These are phyloP conservation scores for Galago senegalensis DNA, from an alignment of 2,797 vertebrate species.

Conservation along the genomic window DNA sequence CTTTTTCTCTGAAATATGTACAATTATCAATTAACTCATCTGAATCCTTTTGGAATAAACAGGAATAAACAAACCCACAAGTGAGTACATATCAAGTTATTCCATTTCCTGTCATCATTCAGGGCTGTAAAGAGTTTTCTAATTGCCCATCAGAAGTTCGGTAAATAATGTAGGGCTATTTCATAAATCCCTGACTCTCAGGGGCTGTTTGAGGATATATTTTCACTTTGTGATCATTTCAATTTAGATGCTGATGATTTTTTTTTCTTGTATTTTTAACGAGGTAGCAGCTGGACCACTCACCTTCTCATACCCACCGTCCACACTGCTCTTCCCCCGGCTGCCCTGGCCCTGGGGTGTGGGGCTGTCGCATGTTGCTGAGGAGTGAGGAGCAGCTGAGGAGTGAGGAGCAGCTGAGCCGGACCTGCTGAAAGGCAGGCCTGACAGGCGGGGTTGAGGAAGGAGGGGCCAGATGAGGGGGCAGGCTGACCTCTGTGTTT, in stretches of 20 bases:
- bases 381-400: constrained; percentile 54
- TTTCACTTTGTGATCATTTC: constrained; percentile 87
- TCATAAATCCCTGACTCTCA: constrained; percentile 72
- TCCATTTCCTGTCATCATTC: background rate
- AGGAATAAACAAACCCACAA: background rate
- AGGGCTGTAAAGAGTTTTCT: background rate
- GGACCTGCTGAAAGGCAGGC: constrained; percentile 44
- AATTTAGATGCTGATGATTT: constrained; percentile 82
- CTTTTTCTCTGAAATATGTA: constrained; percentile 10
- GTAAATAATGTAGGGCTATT: background rate
- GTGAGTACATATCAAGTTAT: background rate
- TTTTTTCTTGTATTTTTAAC: constrained; percentile 77
- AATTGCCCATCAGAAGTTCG: background rate
- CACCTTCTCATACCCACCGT: constrained; percentile 55
- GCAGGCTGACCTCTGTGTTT: constrained; percentile 29
- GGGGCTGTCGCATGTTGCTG: constrained; percentile 48
- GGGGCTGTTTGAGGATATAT: constrained; percentile 87
- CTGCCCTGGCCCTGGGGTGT: constrained; percentile 57
- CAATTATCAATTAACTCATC: background rate
- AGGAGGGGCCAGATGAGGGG: constrained; percentile 39
- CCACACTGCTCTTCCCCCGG: constrained; percentile 50
- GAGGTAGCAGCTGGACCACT: constrained; percentile 82
- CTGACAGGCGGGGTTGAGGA: constrained; percentile 43
- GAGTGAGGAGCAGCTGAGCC: constrained; percentile 42
- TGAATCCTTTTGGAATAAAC: background rate